Conservation (phyloP, 2,113 vertebrate species). For the Amblyopsis rosae region DNA sequence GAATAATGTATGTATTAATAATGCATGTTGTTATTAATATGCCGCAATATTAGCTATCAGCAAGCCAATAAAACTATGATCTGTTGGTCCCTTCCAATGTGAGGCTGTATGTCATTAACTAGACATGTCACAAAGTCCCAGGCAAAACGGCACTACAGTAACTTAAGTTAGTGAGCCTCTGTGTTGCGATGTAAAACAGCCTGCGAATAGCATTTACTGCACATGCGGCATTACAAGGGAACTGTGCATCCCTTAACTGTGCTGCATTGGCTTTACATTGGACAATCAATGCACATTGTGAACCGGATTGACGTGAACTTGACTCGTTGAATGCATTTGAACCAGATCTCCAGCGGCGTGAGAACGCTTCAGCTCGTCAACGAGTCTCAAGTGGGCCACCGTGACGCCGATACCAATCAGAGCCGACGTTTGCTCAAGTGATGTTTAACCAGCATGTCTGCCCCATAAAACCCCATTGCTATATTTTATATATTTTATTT, state of each 20-base stretch:
- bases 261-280: neutral
- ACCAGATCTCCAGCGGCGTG: slow-evolving; percentile 43
- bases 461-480: slow-evolving; percentile 61
- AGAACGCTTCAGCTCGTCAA: slow-evolving; percentile 36
- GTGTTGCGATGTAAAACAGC: neutral
- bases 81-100: neutral
- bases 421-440: slow-evolving; percentile 60
- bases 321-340: slow-evolving; percentile 29
- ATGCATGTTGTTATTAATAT: too few relatives aligned
- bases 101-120: neutral
- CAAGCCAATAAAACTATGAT: too few relatives aligned
- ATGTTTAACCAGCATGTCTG: slow-evolving; percentile 55
- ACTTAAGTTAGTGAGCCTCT: neutral
- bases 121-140: neutral
- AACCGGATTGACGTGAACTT: slow-evolving; percentile 16
- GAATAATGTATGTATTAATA: too few relatives aligned
- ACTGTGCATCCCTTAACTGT: neutral
- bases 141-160: neutral
- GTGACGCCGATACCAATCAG: slow-evolving; percentile 62
- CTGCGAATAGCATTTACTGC: neutral
- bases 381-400: slow-evolving; percentile 40
- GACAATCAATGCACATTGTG: neutral
- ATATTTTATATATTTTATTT: slow-evolving; percentile 31
- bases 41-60: too few relatives aligned
- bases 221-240: neutral